Conservation (phyloP, 1,140 invertebrate species). For the Macrocentrus cingulum region DNA sequence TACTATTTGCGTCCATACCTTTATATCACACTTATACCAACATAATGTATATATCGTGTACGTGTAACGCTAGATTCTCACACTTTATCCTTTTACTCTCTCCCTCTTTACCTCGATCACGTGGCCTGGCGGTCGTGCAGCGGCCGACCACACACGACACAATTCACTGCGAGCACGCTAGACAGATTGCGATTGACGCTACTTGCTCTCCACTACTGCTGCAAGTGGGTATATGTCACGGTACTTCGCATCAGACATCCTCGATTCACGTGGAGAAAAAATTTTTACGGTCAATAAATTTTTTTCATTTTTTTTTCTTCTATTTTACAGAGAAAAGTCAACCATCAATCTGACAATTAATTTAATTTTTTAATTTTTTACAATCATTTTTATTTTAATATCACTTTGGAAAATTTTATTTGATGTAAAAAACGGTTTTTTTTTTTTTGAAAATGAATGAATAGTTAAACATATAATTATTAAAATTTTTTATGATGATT, state of each 20-base stretch:
- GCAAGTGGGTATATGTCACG: neutral
- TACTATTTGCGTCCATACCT: neutral
- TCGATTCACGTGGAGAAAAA: neutral
- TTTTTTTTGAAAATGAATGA: too few relatives aligned
- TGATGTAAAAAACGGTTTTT: too few relatives aligned
- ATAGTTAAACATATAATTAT: too few relatives aligned
- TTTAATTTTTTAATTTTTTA: too few relatives aligned
- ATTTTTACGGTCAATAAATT: neutral
- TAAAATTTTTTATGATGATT: too few relatives aligned
- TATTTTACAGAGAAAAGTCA: too few relatives aligned
- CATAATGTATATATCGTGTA: neutral
- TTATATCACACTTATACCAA: neutral
- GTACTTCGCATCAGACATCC: neutral
- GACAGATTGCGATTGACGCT: conserved; percentile 26
- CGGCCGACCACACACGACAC: conserved; percentile 16
- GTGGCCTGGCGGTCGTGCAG: conserved; percentile 3
- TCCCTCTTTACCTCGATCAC: neutral
- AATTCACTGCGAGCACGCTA: conserved; percentile 13
- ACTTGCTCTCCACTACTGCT: conserved; percentile 14
- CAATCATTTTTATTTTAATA: too few relatives aligned
- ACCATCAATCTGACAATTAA: too few relatives aligned
- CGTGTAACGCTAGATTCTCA: neutral
- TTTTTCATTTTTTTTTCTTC: neutral
- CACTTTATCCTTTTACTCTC: neutral
- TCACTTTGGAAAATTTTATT: too few relatives aligned